Conservation (phyloP, 1,140 invertebrate species). For the Coboldia fuscipes region DNA sequence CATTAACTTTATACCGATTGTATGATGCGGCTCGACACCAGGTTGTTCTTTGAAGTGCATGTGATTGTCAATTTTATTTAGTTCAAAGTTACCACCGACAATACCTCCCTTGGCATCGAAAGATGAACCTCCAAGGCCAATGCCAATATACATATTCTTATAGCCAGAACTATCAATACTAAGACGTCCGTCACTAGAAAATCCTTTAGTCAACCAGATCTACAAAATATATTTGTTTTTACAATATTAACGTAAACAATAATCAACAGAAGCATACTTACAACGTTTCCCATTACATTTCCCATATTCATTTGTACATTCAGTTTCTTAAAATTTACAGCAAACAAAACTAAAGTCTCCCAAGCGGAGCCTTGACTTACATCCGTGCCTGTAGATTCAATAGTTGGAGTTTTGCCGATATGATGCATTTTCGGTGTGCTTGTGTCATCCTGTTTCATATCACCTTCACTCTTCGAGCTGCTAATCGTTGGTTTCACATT, state of each 20-base stretch:
- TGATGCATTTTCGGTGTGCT: constrained; percentile 26
- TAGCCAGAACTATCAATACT: constrained; percentile 87
- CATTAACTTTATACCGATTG: constrained; percentile 58
- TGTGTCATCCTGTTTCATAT: constrained; percentile 22
- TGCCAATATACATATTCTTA: constrained; percentile 77
- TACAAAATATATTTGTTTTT: constrained; percentile 2
- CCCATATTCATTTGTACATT: constrained; percentile 99
- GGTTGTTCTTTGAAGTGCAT: constrained; percentile 78
- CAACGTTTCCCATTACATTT: constrained; percentile 94
- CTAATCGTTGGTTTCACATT: neutral
- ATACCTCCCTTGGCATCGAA: constrained; percentile 91
- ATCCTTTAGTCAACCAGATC: constrained; percentile 71
- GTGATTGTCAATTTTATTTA: constrained; percentile 72
- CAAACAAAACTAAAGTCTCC: constrained; percentile 90
- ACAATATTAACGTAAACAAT: constrained; percentile 1
- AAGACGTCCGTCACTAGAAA: constrained; percentile 71
- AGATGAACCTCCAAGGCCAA: constrained; percentile 72
- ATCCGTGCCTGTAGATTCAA: constrained; percentile 15
- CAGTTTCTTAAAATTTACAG: constrained; percentile 82
- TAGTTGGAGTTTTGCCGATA: constrained; percentile 16
- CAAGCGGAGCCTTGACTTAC: constrained; percentile 40
- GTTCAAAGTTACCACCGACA: constrained; percentile 81
- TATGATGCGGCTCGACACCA: constrained; percentile 73
- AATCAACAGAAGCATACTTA: constrained; percentile 20
- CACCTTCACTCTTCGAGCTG: no score